A percentile compares a stretch with the other conserved stretches of the same genome.
Conservation (phyloP, 2,888 invertebrate genomes). For the Opisthograptis luteolata region DNA sequence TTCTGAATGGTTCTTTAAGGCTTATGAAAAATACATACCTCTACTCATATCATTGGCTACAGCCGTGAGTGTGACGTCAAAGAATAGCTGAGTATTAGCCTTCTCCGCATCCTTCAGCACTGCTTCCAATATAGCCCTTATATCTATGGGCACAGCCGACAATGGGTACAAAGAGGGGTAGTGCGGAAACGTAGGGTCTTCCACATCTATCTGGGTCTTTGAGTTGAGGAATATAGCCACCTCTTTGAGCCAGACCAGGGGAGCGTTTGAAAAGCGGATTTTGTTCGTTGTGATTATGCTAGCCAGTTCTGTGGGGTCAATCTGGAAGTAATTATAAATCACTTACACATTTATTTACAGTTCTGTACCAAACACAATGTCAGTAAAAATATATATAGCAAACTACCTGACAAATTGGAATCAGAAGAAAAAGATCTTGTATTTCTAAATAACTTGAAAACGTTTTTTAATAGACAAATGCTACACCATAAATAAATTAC, state of each 20-base stretch:
- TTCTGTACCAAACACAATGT: too few species aligned
- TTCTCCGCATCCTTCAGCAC: constrained; percentile 85
- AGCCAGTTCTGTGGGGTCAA: constrained; percentile 84
- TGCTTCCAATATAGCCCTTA: constrained; percentile 71
- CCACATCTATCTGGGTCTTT: constrained; percentile 85
- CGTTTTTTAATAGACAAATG: too few species aligned
- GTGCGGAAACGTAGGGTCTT: constrained; percentile 85
- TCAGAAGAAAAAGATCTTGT: too few species aligned
- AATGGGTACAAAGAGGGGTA: constrained; percentile 84
- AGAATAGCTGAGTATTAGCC: constrained; percentile 87
- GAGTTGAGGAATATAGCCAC: constrained; percentile 86
- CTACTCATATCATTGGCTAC: constrained; percentile 90
- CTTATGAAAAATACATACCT: constrained; percentile 64
- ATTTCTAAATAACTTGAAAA: too few species aligned
- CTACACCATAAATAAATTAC: too few species aligned
- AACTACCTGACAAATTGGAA: too few species aligned
- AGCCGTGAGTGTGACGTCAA: constrained; percentile 87
- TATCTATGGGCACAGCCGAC: constrained; percentile 73
- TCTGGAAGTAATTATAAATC: constrained; percentile 82
- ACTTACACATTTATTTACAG: too few species aligned
- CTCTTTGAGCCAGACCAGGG: constrained; percentile 87
- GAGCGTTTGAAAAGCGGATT: constrained; percentile 88
- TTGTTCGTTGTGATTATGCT: constrained; percentile 82
- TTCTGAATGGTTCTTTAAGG: too few species aligned
- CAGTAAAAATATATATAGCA: too few species aligned